Evolutionary conservation across 2,797 vertebrate genomes (phyloP).

Genomic region (Platalea minor): DNA sequence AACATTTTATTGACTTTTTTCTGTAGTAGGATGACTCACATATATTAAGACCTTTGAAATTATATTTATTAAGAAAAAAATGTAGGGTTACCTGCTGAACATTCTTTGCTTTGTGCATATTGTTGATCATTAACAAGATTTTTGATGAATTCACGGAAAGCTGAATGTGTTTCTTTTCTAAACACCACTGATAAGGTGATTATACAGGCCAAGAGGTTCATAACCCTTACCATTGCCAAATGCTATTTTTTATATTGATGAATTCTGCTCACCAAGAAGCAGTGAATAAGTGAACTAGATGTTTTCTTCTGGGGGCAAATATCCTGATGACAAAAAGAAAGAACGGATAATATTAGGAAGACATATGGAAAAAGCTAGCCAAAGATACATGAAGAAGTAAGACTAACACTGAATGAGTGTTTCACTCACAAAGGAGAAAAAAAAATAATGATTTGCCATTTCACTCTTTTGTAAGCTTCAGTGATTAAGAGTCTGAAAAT

Average conservation of each 20-base stretch:
- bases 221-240: neutral
- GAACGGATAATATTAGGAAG: neutral
- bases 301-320: neutral
- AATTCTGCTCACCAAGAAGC: neutral
- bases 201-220: neutral
- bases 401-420: neutral
- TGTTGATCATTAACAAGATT: neutral
- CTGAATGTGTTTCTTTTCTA: neutral
- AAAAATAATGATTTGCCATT: neutral
- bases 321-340: neutral
- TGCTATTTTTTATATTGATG: neutral
- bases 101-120: neutral
- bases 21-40: neutral
- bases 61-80: neutral
- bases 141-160: neutral
- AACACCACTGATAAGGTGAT: neutral
- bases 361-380: neutral
- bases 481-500: slow-evolving; percentile 53
- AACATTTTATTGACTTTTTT: slow-evolving; percentile 35
- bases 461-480: slow-evolving; percentile 28
- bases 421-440: neutral
- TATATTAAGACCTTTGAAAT: neutral
- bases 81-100: neutral
- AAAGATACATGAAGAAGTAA: neutral
- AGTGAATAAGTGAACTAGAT: neutral